Conservation (phyloP, 2,797 vertebrate genomes). For the Falco biarmicus region DNA sequence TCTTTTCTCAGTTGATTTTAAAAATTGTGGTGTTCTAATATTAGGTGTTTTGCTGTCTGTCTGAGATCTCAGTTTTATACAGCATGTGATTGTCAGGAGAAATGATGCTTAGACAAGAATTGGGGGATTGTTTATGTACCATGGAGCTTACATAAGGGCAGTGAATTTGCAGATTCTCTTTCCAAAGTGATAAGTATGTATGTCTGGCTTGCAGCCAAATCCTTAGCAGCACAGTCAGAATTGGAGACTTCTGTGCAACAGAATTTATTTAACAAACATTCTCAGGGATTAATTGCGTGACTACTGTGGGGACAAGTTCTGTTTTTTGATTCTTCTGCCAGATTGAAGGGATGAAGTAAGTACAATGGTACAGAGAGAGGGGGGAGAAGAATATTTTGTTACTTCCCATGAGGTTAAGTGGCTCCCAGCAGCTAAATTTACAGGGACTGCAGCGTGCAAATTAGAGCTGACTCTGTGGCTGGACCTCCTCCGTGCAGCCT, state of each 20-base stretch:
- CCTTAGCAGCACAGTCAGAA: background rate
- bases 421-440: background rate
- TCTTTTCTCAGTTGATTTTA: background rate
- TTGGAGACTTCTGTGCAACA: background rate
- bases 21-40: background rate
- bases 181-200: background rate
- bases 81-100: background rate
- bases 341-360: background rate
- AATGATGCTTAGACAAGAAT: background rate
- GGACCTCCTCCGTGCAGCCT: background rate
- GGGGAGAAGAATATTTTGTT: background rate
- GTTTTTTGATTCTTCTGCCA: rapidly evolving
- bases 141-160: background rate
- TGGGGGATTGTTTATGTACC: background rate
- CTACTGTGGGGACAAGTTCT: background rate
- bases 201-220: background rate
- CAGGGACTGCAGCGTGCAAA: no score
- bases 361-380: background rate
- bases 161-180: background rate
- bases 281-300: background rate
- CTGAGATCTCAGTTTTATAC: background rate
- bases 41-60: background rate
- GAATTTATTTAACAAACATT: background rate
- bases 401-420: background rate
- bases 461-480: background rate